phyloP scores from a whole-genome alignment of 2,113 vertebrate species.

The Gadus macrocephalus region DNA sequence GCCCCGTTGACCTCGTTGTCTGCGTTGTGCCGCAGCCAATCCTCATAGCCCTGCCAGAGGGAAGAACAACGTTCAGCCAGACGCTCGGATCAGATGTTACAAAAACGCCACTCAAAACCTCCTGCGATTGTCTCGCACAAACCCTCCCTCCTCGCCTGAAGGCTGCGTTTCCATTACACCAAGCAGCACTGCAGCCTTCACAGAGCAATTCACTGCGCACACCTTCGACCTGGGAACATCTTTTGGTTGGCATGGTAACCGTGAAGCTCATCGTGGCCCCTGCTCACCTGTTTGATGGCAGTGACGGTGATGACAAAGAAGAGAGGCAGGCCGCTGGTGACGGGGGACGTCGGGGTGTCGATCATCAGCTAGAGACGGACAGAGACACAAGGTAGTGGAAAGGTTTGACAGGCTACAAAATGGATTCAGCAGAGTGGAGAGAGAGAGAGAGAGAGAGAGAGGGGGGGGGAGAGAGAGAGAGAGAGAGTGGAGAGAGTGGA shows the following conservation, averaged over 20 bases:
- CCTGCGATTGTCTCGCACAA: too few species aligned
- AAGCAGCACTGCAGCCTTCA: too few species aligned
- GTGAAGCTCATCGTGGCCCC: too few species aligned
- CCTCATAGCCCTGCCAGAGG: slow-evolving; percentile 87
- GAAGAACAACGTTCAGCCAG: neutral
- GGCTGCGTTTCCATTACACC: too few species aligned
- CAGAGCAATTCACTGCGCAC: too few species aligned
- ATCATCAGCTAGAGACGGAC: slow-evolving; percentile 88
- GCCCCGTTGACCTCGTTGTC: slow-evolving; percentile 98
- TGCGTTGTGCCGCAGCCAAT: slow-evolving; percentile 96
- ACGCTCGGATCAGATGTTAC: neutral
- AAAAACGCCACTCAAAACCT: too few species aligned
- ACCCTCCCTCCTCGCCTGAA: too few species aligned
- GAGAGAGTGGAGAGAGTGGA: neutral
- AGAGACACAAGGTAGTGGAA: neutral
- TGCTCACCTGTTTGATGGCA: slow-evolving; percentile 96
- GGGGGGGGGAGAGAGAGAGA: neutral
- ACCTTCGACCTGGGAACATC: too few species aligned
- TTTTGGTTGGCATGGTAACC: too few species aligned
- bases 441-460: neutral
- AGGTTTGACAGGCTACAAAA: neutral
- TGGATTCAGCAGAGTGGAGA: too few species aligned
- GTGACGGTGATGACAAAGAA: slow-evolving; percentile 99
- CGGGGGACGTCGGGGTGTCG: slow-evolving; percentile 96
- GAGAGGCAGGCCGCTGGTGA: slow-evolving; percentile 97